Base-by-base conservation (phyloP, 2,888 invertebrate species). In the Cylindroiulus punctatus region DNA sequence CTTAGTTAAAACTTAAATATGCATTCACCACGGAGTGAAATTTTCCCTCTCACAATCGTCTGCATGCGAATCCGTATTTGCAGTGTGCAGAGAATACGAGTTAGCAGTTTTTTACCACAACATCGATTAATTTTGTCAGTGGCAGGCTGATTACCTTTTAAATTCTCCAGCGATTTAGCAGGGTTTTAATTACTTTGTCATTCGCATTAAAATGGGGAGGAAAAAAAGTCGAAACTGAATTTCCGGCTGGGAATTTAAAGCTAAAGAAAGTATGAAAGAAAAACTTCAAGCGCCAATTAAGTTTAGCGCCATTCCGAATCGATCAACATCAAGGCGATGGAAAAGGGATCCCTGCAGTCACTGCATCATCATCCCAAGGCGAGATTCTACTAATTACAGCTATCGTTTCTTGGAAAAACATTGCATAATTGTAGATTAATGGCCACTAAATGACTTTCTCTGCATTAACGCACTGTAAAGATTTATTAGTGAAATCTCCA, bases 401-500 rank as follows among this genome's bases (percentile, higher is more conserved):
- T 65, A 65, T 22, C 57, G 57, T 65, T 65, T 65, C 26, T 1
- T 22, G 57, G 22, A 65, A 65, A 65, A 65, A 65, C 57, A 65
- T 65, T 65, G 57, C 57, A 65, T 65, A 65, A 65, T 65, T 65
- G 57, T 65, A 65, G 57, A 65, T 65, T 65, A 65, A 65, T 65
- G 57, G 57, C 22, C 57, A 65, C 57, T 65, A 8, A 65, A 22
- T 65, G 26, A 65, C 57, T 52, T 52, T 1, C 52, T 65, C 57
- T 65, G 10, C 57, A 12, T 14, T 44, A 12, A 44, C 44, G 14
- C 44, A 44, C 57, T 7, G 57, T 19, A 10, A 22, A 65, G 57
- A n/a, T 22, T 52, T 65, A 65, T n/a, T 65, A 22, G 10, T 65
- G 57, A 22, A 65, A 65, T 3, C 22, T 22, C 22, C 57, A 65